Evolutionary conservation across 1,140 invertebrate genomes (phyloP), one percentile per base, ranked within the genome.

Genomic region (Leptinotarsa defecta): DNA sequence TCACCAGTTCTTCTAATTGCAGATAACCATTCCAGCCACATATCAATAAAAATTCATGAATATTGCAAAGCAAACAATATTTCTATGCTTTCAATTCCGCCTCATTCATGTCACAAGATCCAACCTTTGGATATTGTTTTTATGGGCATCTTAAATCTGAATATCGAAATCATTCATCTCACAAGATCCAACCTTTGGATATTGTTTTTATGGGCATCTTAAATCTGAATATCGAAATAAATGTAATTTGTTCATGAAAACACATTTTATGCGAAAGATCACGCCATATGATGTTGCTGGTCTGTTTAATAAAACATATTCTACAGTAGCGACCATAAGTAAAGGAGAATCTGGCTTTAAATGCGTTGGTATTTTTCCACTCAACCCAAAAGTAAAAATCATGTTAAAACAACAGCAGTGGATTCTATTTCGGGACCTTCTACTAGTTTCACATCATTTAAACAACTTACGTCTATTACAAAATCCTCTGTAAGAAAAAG

Each of bases 121-220:
- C 77, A 86, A 85, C 79, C 84, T 87, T 75, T 81, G 74, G 27
- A 84, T 74, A 71, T 80, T 19, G 78, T 71, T 8, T 81, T n/a
- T n/a, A n/a, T n/a, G n/a, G n/a, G n/a, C n/a, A n/a, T n/a, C n/a
- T n/a, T n/a, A n/a, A n/a, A n/a, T n/a, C n/a, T n/a, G n/a, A n/a
- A n/a, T n/a, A n/a, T n/a, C n/a, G n/a, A n/a, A n/a, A n/a, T 81
- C 52, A 69, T 74, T 68, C 74, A 73, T 74, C 77, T 79, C 67
- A 77, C 84, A 68, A 75, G 84, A 76, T 86, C 86, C 77, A 86
- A 85, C 79, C 84, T 87, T 75, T 81, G 74, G 27, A 84, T 74
- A 71, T 80, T 19, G 78, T 71, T 8, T 84, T 74, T 84, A 76
- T 77, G 76, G 73, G 22, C 75, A 80, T 22, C 52, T 85, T 24